Percentiles rank a stretch among this genome's conserved stretches.
These are phyloP conservation scores for Oreochromis mossambicus DNA, from an alignment of 2,797 vertebrate species.

Conservation along the genomic window DNA sequence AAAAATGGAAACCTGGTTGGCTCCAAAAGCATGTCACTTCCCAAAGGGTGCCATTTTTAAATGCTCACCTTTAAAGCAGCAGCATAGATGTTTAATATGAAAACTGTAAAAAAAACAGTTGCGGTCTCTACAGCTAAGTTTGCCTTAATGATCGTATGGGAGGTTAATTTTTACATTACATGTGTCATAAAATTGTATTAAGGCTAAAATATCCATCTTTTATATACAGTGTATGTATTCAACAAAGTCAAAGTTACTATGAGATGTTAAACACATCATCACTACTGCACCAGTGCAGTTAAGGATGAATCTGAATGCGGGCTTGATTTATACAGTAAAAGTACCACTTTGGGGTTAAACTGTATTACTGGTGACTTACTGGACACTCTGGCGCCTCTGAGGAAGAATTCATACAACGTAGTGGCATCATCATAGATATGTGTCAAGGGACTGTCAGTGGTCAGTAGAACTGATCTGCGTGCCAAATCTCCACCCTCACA, in stretches of 20 bases:
- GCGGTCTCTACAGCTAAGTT: not conserved
- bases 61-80: not conserved
- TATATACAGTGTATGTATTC: not conserved
- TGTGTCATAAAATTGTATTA: not conserved
- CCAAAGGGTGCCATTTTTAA: not conserved
- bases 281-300: not conserved
- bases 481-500: conserved; percentile 78
- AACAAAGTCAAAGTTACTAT: not conserved
- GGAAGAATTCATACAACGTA: conserved; percentile 86
- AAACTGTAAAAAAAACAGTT: not conserved
- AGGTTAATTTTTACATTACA: not conserved
- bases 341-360: not conserved
- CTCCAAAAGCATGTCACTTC: not conserved
- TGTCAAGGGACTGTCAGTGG: conserved; percentile 56
- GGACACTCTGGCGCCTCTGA: conserved; percentile 83
- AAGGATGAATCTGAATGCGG: not conserved
- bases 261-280: not conserved
- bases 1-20: not conserved
- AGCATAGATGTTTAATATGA: not conserved
- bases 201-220: not conserved
- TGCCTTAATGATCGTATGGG: not conserved
- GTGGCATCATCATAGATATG: conserved; percentile 82
- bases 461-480: conserved; percentile 74
- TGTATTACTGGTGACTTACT: conserved; percentile 72
- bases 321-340: not conserved